Evolutionary conservation across 2,113 vertebrate genomes (phyloP).

Genomic region (Ceyx melanurus): DNA sequence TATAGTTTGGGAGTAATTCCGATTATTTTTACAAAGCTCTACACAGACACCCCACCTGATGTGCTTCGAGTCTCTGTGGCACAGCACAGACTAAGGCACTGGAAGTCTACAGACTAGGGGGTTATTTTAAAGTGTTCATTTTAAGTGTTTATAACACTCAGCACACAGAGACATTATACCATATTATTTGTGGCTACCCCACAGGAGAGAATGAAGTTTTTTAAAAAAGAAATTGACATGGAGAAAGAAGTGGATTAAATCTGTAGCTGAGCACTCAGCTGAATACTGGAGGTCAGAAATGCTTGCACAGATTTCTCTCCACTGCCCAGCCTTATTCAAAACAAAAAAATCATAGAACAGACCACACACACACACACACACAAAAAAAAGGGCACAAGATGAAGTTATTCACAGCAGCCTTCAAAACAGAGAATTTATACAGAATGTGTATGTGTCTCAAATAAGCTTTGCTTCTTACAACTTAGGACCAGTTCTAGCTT

Average conservation of each 20-base stretch:
- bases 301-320: neutral
- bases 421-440: neutral
- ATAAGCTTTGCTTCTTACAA: constrained; percentile 3
- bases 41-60: neutral
- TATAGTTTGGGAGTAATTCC: neutral
- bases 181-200: neutral
- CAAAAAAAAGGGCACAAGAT: neutral
- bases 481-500: neutral
- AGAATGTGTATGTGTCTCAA: neutral
- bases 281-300: neutral
- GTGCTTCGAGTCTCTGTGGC: neutral
- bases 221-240: fast-evolving
- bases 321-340: neutral
- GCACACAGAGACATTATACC: neutral
- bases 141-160: neutral
- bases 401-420: neutral
- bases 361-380: fast-evolving
- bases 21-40: neutral
- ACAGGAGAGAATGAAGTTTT: neutral
- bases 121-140: neutral
- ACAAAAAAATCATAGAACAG: neutral
- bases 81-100: neutral
- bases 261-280: neutral
- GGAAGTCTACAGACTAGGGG: too few relatives aligned
- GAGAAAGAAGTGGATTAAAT: neutral